Percentiles rank a stretch among this genome's conserved stretches.
These are phyloP conservation scores for Sipha flava DNA, from an alignment of 1,140 invertebrate species.

Conservation along the genomic window DNA sequence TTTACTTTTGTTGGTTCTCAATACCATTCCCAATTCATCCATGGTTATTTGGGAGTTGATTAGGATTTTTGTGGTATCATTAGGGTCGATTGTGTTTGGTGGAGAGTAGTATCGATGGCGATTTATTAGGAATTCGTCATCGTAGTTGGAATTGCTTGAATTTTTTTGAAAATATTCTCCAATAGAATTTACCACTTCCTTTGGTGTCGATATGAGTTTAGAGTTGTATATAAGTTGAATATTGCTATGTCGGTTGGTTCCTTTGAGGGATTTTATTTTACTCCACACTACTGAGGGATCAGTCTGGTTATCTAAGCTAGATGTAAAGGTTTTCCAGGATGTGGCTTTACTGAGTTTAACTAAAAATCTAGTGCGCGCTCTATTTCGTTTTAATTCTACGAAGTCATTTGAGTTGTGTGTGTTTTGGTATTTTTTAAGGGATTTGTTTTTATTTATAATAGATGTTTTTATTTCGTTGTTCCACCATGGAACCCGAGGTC, in stretches of 20 bases:
- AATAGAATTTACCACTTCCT: not conserved
- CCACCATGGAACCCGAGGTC: too few relatives aligned
- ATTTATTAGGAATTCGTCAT: not conserved
- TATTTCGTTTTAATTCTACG: too few relatives aligned
- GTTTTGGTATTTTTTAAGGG: too few relatives aligned
- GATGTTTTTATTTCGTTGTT: too few relatives aligned
- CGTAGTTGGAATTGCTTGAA: not conserved
- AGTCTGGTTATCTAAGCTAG: not conserved
- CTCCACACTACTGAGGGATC: not conserved
- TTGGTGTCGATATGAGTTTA: not conserved
- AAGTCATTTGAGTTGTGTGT: too few relatives aligned
- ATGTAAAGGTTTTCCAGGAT: not conserved
- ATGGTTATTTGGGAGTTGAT: not conserved
- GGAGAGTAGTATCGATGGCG: not conserved
- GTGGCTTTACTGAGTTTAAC: too few relatives aligned
- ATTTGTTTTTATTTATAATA: too few relatives aligned
- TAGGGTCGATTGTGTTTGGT: not conserved
- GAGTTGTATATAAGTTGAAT: not conserved
- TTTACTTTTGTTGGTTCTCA: not conserved
- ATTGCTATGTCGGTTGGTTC: not conserved
- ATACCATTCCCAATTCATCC: not conserved
- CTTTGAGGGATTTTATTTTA: not conserved
- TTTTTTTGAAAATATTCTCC: not conserved
- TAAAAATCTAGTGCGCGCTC: too few relatives aligned
- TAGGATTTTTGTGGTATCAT: not conserved